Base-by-base conservation (phyloP, 2,888 invertebrate genomes). In the Eupithecia insigniata region DNA sequence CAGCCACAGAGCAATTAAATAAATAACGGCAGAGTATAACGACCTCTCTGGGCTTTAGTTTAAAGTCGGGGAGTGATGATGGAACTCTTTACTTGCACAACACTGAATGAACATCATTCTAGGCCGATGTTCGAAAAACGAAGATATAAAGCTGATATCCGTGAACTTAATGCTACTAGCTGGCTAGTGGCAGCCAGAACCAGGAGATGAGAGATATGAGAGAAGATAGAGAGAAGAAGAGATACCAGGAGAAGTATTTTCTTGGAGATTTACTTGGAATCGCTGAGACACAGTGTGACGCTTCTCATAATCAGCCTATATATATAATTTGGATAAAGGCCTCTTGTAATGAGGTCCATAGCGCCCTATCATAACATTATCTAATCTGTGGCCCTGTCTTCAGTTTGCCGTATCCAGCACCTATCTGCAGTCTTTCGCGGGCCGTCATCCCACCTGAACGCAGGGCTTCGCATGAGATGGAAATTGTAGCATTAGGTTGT, bases 1-100 rank as follows among this genome's bases (percentile, higher is more conserved):
- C 93, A 88, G 90, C 92, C 93, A 90, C 91, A 93, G 91, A 90
- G 93, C 93, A 94, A 94, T 94, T 94, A 94, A 92, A 94, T 94
- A 93, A 94, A 94, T 94, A 93, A 93, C 90, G 86, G 89, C 88
- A 90, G 89, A 93, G 90, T 92, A n/a, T n/a, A 92, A 92, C 92
- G 93, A 89, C 87, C 93, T 91, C 90, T 91, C 90, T 84, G 88
- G 86, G 92, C 85, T 90, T 90, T 92, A 92, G 92, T 92, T 93
- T 90, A 85, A 88, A 92, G 89, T 91, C 90, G 84, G 92, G 92
- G 92, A 85, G 89, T 85, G 89, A 86, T 91, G 92, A 84, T 85
- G 4, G 18, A 71, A 77, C 70, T 65, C 70, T 67, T 67, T 67
- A 26, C 14, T 60, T 32, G 18, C 16, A 58, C 12, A 28, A 16